Evolutionary conservation across 2,888 invertebrate species (phyloP).

Genomic region (Serrognathus titanus): DNA sequence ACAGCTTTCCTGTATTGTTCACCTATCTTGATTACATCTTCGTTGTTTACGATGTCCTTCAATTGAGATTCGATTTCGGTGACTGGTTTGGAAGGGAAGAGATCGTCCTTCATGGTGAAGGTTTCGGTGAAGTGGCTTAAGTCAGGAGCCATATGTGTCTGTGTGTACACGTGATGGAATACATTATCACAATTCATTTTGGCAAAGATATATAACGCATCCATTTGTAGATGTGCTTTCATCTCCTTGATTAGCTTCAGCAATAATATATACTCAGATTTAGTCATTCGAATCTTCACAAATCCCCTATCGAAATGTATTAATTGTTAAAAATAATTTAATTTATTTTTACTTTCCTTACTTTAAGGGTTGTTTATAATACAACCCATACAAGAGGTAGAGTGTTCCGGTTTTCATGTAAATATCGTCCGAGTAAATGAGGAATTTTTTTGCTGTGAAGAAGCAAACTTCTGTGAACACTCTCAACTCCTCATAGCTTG

Average conservation of each 20-base stretch:
- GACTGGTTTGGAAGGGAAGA: neutral
- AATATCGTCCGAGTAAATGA: slow-evolving; percentile 29
- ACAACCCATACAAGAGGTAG: slow-evolving; percentile 38
- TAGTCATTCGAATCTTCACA: slow-evolving; percentile 36
- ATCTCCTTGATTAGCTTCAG: slow-evolving; percentile 30
- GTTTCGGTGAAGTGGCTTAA: slow-evolving; percentile 20
- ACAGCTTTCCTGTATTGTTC: neutral
- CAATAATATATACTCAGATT: slow-evolving; percentile 31
- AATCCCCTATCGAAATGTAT: slow-evolving; percentile 23
- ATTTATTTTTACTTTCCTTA: no score
- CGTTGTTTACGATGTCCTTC: neutral
- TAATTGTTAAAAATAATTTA: neutral
- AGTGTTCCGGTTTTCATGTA: slow-evolving; percentile 36
- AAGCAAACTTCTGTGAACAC: slow-evolving; percentile 35
- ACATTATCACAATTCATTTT: slow-evolving; percentile 33
- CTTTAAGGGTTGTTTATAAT: slow-evolving; percentile 40
- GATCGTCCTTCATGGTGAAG: neutral
- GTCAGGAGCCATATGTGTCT: slow-evolving; percentile 30
- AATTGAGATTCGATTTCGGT: neutral
- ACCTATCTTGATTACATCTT: neutral
- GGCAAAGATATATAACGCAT: slow-evolving; percentile 33
- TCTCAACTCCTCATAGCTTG: slow-evolving; percentile 25
- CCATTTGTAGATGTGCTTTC: slow-evolving; percentile 23
- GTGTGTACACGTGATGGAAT: slow-evolving; percentile 31
- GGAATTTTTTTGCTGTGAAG: slow-evolving; percentile 32